Conservation (phyloP, 2,888 invertebrate species). For the Ichneumoninae sp. region DNA sequence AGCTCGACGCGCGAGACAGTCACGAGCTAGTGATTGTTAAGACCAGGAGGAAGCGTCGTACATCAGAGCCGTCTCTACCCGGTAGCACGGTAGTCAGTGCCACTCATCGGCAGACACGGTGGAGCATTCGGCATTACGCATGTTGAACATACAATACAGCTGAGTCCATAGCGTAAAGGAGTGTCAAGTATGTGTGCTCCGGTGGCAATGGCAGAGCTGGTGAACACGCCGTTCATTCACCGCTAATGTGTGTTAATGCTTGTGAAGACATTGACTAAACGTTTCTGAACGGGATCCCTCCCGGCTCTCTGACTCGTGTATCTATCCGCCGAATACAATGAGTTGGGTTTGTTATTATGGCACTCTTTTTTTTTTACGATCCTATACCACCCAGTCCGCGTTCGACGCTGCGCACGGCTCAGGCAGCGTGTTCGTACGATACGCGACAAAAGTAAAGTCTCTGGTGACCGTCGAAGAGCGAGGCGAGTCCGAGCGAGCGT, state of each 20-base stretch:
- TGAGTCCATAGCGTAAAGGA: constrained; percentile 46
- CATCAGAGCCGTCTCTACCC: constrained; percentile 1
- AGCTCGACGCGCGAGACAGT: not conserved
- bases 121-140: constrained; percentile 8
- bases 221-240: constrained; percentile 41
- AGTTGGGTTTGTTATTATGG: not conserved
- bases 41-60: constrained; percentile 22
- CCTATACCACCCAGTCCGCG: constrained; percentile 35
- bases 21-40: constrained; percentile 35
- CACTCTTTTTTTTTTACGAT: constrained; percentile 24
- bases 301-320: constrained; percentile 12
- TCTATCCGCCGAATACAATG: constrained; percentile 15
- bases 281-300: constrained; percentile 28
- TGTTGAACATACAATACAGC: constrained; percentile 50
- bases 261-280: constrained; percentile 61
- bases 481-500: constrained; percentile 35
- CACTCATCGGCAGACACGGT: constrained; percentile 39
- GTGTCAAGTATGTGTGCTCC: not conserved
- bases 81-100: constrained; percentile 42
- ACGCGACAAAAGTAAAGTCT: not conserved
- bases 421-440: not conserved
- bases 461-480: constrained; percentile 21
- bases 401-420: not conserved
- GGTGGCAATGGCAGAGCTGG: constrained; percentile 33
- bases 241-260: constrained; percentile 60